Evolutionary conservation across 2,113 vertebrate genomes (phyloP).

Genomic region (Coptodon bakossiorum): DNA sequence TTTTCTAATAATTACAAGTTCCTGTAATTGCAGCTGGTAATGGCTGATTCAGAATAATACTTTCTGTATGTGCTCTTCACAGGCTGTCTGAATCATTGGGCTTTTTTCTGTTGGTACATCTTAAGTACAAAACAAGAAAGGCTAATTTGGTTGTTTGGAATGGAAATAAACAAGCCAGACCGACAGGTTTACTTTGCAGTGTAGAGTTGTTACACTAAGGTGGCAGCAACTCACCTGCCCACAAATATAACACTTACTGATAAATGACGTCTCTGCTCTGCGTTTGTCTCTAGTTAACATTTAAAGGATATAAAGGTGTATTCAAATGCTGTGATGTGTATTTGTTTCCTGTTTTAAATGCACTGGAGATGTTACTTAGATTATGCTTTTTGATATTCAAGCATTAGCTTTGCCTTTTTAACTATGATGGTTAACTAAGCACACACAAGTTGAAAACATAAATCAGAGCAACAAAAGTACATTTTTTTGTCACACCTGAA

Average conservation of each 20-base stretch:
- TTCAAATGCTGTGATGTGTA: background rate
- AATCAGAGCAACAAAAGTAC: background rate
- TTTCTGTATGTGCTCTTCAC: background rate
- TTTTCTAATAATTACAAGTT: background rate
- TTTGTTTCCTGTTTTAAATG: background rate
- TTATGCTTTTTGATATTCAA: background rate
- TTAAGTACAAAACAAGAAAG: background rate
- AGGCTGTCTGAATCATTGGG: background rate
- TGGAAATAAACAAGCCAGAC: background rate
- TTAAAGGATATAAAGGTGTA: background rate
- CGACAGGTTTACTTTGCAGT: background rate
- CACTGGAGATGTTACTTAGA: background rate
- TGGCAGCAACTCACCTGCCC: background rate
- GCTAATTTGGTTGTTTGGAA: background rate
- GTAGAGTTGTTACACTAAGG: background rate
- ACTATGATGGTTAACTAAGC: background rate
- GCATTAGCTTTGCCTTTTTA: background rate
- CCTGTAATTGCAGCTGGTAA: background rate
- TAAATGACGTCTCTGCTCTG: accelerated
- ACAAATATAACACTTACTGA: background rate
- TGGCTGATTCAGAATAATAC: background rate
- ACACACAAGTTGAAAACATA: background rate
- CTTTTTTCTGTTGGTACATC: background rate
- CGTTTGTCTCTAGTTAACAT: background rate
- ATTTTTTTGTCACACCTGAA: accelerated